phyloP scores from a whole-genome alignment of 2,888 invertebrate genomes.

The Cataglyphis rosenhaueri region DNA sequence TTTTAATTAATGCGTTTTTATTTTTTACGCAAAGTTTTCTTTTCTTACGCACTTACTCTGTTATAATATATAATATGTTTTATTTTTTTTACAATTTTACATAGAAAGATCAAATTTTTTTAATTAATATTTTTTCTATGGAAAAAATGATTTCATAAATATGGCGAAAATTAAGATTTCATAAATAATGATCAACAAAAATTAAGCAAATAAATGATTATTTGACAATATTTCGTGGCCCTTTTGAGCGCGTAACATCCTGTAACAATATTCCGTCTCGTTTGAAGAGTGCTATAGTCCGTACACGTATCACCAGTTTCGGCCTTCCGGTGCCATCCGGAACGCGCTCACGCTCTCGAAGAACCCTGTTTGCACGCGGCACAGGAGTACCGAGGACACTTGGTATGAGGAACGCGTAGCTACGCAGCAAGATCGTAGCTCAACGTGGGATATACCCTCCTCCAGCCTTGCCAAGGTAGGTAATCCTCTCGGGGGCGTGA shows the following conservation, averaged over 20 bases:
- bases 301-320: conserved; percentile 80
- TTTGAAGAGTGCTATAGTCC: conserved; percentile 42
- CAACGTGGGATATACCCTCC: conserved; percentile 82
- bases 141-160: neutral
- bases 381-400: conserved; percentile 81
- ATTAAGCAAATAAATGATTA: neutral
- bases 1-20: neutral
- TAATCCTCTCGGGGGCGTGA: conserved; percentile 86
- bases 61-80: neutral
- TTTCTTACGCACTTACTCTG: neutral
- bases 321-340: conserved; percentile 72
- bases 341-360: conserved; percentile 74
- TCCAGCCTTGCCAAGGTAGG: conserved; percentile 83
- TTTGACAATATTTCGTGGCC: conserved; percentile 22
- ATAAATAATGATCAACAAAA: neutral
- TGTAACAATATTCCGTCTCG: conserved; percentile 33
- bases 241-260: conserved; percentile 47
- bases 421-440: conserved; percentile 85
- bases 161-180: neutral
- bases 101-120: neutral
- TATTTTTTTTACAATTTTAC: neutral
- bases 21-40: neutral
- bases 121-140: neutral
- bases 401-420: conserved; percentile 86
- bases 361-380: conserved; percentile 78